Base-by-base conservation (phyloP, 2,797 vertebrate genomes). In the Myotis myotis region DNA sequence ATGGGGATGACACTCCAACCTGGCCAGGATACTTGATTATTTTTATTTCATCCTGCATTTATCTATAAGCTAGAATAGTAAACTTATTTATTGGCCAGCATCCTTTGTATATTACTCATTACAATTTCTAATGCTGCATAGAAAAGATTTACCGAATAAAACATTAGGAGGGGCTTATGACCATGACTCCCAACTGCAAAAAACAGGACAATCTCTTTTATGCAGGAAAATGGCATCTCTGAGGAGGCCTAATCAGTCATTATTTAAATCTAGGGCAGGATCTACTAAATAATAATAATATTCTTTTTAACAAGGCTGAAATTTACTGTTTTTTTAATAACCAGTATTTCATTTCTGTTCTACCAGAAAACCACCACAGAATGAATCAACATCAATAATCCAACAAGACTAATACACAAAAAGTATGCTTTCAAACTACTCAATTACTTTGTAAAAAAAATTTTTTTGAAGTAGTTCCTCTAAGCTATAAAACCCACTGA, bases 211-310 rank as follows among this genome's bases (percentile, higher is more conserved):
- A 60, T 33, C 6, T 62, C 72, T 89, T 91, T 62, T 22, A 87
- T 68, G 70, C 15, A 75, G 49, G 93, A 92, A 94, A 94, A 80
- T 20, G 16, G 55, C 72, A n/a, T 53, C 16, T 79, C 51, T 19
- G 44, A 51, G 47, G 38, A 71, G 64, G 44, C 33, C n/a, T 66
- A 76, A 55, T 75, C 33, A 76, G 93, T 6, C 47, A 79, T 79
- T 83, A 93, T 15, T 86, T 87, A 75, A 95, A 93, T 92, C 19
- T 71, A 87, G 57, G 64, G 60, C 36, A 76, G 36, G 33, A 89
- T 20, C 47, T 88, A 66, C 70, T 83, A 93, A 96, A 84, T 86
- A 96, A 81, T 38, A 38, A 87, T 88, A 96, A 81, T 38, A 94
- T 53, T 41, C 60, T n/a, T 78, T 93, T 93, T 70, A 91, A 81